Percentiles rank a stretch among this genome's conserved stretches.
These are phyloP conservation scores for Ctenicera cuprea DNA, from an alignment of 2,888 invertebrate species.

Conservation along the genomic window DNA sequence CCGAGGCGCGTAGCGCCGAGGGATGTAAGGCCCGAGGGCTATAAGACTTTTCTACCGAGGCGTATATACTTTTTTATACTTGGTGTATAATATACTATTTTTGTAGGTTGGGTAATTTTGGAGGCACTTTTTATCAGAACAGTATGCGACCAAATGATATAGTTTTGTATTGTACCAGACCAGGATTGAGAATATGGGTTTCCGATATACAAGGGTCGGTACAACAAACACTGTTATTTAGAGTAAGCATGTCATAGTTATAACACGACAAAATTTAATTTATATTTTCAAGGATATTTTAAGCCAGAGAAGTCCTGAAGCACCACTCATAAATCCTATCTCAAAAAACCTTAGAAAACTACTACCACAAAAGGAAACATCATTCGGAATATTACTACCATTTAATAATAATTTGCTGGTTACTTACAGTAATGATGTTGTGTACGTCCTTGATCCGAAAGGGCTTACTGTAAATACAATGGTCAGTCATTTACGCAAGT, in stretches of 20 bases:
- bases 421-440: conserved; percentile 81
- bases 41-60: too few species aligned
- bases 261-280: conserved; percentile 28
- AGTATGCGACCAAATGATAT: conserved; percentile 73
- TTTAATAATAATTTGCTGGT: conserved; percentile 85
- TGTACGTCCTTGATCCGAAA: conserved; percentile 86
- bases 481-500: conserved; percentile 79
- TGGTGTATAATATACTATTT: not conserved
- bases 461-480: conserved; percentile 80
- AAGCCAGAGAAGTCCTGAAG: conserved; percentile 74
- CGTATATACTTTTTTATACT: too few species aligned
- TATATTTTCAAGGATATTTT: conserved; percentile 66
- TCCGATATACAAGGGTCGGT: conserved; percentile 86
- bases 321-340: conserved; percentile 84
- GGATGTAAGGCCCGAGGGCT: too few species aligned
- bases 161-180: conserved; percentile 85
- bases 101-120: conserved; percentile 78
- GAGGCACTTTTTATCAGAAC: conserved; percentile 77
- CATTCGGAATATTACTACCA: conserved; percentile 79
- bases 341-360: conserved; percentile 68
- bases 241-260: conserved; percentile 73
- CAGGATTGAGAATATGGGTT: conserved; percentile 90
- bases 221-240: conserved; percentile 89
- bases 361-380: conserved; percentile 74
- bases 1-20: too few species aligned